These are phyloP conservation scores for Corvus hawaiiensis DNA, from an alignment of 2,113 vertebrate genomes.

Conservation along the genomic window DNA sequence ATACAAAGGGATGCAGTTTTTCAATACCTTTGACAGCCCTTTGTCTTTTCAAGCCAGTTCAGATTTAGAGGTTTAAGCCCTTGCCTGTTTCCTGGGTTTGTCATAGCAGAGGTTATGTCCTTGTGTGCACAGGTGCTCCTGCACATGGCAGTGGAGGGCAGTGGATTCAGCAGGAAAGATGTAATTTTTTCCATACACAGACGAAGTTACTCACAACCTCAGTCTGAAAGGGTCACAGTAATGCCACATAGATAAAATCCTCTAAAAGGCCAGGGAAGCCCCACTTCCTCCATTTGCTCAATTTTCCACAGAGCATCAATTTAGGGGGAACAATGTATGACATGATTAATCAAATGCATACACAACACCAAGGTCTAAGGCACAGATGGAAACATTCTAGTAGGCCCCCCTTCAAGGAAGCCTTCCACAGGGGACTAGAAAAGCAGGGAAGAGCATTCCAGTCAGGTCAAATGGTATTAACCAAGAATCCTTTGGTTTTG, in stretches of 20 bases:
- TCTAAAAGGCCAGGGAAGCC: not conserved
- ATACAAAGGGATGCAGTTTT: not conserved
- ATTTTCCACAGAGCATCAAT: not conserved
- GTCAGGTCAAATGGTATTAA: not conserved
- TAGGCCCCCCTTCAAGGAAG: not conserved
- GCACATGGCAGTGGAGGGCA: not conserved
- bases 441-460: not conserved
- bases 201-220: not conserved
- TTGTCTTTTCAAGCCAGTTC: not conserved
- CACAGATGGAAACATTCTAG: constrained; percentile 18
- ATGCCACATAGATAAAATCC: not conserved
- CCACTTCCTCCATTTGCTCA: not conserved
- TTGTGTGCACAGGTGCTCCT: not conserved
- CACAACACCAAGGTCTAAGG: not conserved
- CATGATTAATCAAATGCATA: not conserved
- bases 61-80: not conserved
- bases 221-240: not conserved
- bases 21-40: not conserved
- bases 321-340: not conserved
- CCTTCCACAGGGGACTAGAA: not conserved
- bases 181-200: not conserved
- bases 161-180: not conserved
- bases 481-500: not conserved
- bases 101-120: not conserved
- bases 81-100: not conserved